These are phyloP conservation scores for Endotricha flammealis DNA, from an alignment of 2,888 invertebrate species.

Conservation along the genomic window DNA sequence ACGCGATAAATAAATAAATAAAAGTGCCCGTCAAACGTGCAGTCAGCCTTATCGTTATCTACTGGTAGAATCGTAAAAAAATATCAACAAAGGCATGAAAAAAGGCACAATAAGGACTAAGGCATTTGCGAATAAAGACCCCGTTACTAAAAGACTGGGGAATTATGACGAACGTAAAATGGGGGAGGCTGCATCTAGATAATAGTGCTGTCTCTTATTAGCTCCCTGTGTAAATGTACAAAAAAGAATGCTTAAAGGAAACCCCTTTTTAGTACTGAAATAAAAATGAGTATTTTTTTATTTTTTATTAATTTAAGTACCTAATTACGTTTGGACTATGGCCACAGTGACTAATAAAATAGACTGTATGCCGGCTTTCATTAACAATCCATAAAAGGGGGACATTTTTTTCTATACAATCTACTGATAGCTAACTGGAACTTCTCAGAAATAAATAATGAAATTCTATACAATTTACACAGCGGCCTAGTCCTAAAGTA, in stretches of 20 bases:
- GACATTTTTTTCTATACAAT: no score
- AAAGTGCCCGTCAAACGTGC: neutral
- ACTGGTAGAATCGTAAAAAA: constrained; percentile 35
- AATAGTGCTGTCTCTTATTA: constrained; percentile 41
- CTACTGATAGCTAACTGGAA: no score
- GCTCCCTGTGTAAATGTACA: constrained; percentile 35
- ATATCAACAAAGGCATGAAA: constrained; percentile 50
- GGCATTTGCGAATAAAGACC: constrained; percentile 45
- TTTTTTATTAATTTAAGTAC: no score
- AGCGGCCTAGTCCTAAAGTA: no score
- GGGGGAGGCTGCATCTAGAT: constrained; percentile 34
- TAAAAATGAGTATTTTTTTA: no score
- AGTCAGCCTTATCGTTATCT: neutral
- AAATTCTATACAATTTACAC: no score
- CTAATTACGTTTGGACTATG: no score
- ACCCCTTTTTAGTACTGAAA: constrained; percentile 17
- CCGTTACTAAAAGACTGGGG: constrained; percentile 41
- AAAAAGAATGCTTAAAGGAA: constrained; percentile 22
- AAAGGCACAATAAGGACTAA: constrained; percentile 51
- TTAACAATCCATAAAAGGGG: no score
- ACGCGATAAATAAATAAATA: no score
- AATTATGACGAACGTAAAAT: constrained; percentile 47
- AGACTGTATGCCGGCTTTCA: no score
- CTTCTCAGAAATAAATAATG: no score
- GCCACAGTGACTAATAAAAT: no score